phyloP scores from a whole-genome alignment of 2,113 vertebrate genomes.

The Strix aluco region DNA sequence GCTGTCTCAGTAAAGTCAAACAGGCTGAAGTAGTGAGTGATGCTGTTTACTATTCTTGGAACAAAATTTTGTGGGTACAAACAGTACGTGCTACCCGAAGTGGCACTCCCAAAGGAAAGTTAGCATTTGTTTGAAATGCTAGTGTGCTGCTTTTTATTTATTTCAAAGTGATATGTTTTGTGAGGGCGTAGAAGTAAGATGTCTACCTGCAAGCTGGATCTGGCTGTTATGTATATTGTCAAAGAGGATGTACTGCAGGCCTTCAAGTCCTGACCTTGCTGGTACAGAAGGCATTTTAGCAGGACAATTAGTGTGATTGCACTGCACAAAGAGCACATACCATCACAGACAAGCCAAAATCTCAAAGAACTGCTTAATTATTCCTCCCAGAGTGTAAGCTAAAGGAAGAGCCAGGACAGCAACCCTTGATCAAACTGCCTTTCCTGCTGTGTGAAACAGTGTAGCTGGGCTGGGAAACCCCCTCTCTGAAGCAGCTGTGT shows the following conservation, averaged over 20 bases:
- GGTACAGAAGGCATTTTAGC: neutral
- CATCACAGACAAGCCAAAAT: neutral
- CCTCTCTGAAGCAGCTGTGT: neutral
- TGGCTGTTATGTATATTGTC: neutral
- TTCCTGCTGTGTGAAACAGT: neutral
- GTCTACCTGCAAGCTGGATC: neutral
- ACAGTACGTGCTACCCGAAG: neutral
- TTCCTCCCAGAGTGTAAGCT: neutral
- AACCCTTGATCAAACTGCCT: neutral
- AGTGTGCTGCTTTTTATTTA: neutral
- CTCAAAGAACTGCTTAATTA: neutral
- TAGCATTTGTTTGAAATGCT: neutral
- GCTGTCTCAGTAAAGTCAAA: neutral
- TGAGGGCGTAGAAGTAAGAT: neutral
- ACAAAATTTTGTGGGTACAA: neutral
- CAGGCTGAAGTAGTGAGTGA: neutral
- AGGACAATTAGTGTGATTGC: neutral
- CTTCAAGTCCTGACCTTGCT: neutral
- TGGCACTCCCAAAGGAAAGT: neutral
- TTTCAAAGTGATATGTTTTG: neutral
- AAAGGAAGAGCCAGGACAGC: neutral
- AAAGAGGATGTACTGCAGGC: neutral
- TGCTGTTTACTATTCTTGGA: neutral
- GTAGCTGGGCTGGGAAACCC: neutral
- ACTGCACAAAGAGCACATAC: neutral